Evolutionary conservation across 2,888 invertebrate species (phyloP).

Genomic region (Heliconius cydno): DNA sequence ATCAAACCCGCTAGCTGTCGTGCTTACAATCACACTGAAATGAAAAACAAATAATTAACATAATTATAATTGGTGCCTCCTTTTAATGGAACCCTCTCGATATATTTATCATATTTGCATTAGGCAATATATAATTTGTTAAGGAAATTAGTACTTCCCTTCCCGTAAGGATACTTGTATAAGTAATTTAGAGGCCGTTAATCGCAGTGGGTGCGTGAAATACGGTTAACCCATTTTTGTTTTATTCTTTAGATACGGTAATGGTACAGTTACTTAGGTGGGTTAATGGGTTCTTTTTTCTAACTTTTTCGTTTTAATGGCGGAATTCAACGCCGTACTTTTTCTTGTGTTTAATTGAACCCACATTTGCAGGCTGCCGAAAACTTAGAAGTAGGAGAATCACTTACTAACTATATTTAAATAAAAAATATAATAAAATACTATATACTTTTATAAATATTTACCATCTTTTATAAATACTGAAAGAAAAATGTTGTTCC

Average conservation of each 20-base stretch:
- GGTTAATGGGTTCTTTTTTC: not conserved
- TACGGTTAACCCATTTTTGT: constrained; percentile 14
- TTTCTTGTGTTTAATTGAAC: too few species aligned
- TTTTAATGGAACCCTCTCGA: not conserved
- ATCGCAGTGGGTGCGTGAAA: constrained; percentile 38
- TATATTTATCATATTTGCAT: constrained; percentile 28
- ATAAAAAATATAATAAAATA: too few species aligned
- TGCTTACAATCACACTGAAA: not conserved
- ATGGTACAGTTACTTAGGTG: not conserved
- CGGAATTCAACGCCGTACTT: too few species aligned
- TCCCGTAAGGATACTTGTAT: constrained; percentile 31
- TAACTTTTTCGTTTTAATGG: too few species aligned
- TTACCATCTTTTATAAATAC: too few species aligned
- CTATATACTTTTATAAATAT: too few species aligned
- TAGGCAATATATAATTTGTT: constrained; percentile 39
- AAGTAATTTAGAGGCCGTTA: constrained; percentile 40
- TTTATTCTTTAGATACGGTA: not conserved
- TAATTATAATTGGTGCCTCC: not conserved
- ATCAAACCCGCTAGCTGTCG: not conserved
- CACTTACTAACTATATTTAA: not conserved
- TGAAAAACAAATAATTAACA: too few species aligned
- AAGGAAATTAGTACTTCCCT: constrained; percentile 45
- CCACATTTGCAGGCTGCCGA: too few species aligned
- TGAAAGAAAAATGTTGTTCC: not conserved
- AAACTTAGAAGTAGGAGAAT: not conserved